phyloP scores from a whole-genome alignment of 2,113 vertebrate genomes.

The Chlorodrepanis virens region DNA sequence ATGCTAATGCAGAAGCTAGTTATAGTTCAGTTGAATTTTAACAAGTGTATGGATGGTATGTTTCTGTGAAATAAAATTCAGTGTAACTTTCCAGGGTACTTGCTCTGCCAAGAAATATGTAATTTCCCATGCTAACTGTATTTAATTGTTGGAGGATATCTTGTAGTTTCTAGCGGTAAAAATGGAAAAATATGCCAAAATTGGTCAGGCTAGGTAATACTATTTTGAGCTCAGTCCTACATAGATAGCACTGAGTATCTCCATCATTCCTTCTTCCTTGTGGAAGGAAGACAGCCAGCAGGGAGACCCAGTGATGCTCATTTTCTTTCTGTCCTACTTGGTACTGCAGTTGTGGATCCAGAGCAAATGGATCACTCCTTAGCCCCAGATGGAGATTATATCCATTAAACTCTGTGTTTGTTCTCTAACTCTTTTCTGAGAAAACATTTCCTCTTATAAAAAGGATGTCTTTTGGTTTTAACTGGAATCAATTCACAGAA shows the following conservation, averaged over 20 bases:
- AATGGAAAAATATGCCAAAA: not conserved
- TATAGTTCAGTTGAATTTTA: slow-evolving; percentile 68
- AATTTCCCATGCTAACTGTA: slow-evolving; percentile 57
- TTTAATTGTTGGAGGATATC: slow-evolving; percentile 5
- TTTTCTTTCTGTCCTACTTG: not conserved
- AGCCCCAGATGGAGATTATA: not conserved
- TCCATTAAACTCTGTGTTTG: not conserved
- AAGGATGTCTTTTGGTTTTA: not conserved
- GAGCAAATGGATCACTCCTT: not conserved
- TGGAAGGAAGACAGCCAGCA: not conserved
- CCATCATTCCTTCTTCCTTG: not conserved
- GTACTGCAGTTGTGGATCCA: not conserved
- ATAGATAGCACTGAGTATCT: not conserved
- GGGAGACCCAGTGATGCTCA: not conserved
- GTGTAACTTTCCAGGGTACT: slow-evolving; percentile 58
- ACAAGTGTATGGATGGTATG: slow-evolving; percentile 60
- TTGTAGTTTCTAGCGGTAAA: slow-evolving; percentile 23
- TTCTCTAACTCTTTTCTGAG: not conserved
- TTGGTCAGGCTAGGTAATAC: not conserved
- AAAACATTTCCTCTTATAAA: not conserved
- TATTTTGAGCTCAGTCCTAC: not conserved
- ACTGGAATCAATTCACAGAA: not conserved
- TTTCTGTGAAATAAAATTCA: slow-evolving; percentile 47
- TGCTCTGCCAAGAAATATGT: slow-evolving; percentile 61
- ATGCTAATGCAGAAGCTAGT: slow-evolving; percentile 57